Conservation (phyloP, 2,888 invertebrate species). For the Luperina testacea region DNA sequence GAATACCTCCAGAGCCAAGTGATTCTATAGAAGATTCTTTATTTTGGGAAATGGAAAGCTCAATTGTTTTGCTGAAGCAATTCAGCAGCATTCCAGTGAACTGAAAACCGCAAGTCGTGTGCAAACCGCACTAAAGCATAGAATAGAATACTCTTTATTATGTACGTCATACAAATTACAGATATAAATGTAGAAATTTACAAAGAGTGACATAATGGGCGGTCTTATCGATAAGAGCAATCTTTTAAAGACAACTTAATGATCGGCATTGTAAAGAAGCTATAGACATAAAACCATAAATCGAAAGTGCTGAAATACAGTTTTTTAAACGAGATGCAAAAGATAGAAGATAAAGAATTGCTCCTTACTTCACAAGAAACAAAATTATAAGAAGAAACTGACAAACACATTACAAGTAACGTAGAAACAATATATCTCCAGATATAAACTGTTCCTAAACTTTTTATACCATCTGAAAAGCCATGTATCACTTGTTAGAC, state of each 20-base stretch:
- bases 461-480: neutral
- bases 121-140: neutral
- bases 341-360: neutral
- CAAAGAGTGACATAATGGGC: neutral
- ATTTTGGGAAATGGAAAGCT: neutral
- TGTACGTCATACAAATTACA: neutral
- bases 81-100: neutral
- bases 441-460: conserved; percentile 1
- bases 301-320: neutral
- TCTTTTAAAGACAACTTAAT: neutral
- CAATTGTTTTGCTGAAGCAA: neutral
- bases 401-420: neutral
- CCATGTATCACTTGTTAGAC: conserved; percentile 28
- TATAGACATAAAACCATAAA: neutral
- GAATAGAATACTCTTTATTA: neutral
- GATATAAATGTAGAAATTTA: neutral
- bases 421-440: neutral
- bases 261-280: neutral
- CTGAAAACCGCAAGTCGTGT: too few species aligned
- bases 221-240: neutral
- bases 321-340: neutral
- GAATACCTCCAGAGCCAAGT: neutral
- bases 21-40: neutral
- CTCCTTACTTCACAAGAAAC: neutral
- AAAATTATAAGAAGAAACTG: neutral